Percentiles rank a stretch among this genome's conserved stretches.
Conservation (phyloP, 1,140 invertebrate species). For the Cotesia glomerata region DNA sequence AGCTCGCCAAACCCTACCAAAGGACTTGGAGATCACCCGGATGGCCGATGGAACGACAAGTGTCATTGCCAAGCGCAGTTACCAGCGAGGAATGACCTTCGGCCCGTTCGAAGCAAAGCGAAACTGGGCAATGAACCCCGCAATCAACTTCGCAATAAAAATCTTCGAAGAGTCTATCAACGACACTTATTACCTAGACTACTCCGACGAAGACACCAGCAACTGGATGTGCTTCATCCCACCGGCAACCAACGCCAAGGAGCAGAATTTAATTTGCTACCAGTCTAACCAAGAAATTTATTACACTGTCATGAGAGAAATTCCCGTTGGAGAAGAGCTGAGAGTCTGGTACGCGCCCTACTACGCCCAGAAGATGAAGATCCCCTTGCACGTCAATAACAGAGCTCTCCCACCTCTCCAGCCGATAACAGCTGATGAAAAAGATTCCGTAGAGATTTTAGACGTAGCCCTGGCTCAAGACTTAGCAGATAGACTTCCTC, state of each 20-base stretch:
- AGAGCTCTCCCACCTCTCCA: slow-evolving; percentile 15
- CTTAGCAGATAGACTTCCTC: slow-evolving; percentile 36
- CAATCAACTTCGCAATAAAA: slow-evolving; percentile 55
- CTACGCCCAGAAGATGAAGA: slow-evolving; percentile 59
- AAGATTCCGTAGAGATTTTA: slow-evolving; percentile 1
- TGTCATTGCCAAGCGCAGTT: slow-evolving; percentile 46
- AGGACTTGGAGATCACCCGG: slow-evolving; percentile 47
- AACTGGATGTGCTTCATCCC: slow-evolving; percentile 73
- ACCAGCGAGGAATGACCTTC: slow-evolving; percentile 57
- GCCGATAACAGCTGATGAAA: background rate
- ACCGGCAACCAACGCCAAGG: slow-evolving; percentile 56
- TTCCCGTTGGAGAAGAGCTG: slow-evolving; percentile 65
- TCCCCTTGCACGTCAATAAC: slow-evolving; percentile 34
- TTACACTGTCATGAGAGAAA: slow-evolving; percentile 66
- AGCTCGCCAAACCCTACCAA: slow-evolving; percentile 58
- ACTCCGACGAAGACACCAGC: slow-evolving; percentile 63
- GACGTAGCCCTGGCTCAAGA: slow-evolving; percentile 24
- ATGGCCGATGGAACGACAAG: slow-evolving; percentile 47
- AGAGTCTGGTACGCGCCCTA: slow-evolving; percentile 69
- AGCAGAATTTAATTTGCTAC: slow-evolving; percentile 72
- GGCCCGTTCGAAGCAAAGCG: slow-evolving; percentile 60
- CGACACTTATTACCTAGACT: slow-evolving; percentile 64
- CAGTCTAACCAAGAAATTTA: slow-evolving; percentile 67
- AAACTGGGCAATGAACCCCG: slow-evolving; percentile 48
- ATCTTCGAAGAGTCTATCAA: slow-evolving; percentile 23